A percentile compares a stretch with the other conserved stretches of the same genome.
phyloP scores from a whole-genome alignment of 2,113 vertebrate genomes.

The Nyctereutes procyonoides region DNA sequence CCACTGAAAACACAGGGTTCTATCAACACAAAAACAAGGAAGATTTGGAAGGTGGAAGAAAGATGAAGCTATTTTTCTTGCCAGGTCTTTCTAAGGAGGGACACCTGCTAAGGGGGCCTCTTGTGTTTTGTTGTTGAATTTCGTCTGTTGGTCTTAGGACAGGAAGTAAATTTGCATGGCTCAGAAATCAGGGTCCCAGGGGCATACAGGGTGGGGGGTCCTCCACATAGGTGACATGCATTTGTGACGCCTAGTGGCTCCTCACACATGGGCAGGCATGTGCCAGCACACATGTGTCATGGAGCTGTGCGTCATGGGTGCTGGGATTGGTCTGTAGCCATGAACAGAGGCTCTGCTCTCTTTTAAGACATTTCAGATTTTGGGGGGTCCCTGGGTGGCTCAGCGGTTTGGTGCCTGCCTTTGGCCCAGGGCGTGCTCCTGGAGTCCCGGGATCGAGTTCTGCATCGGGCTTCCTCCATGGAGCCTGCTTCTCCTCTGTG shows the following conservation, averaged over 20 bases:
- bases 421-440: no score
- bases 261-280: background rate
- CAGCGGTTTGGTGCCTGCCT: no score
- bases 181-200: no score
- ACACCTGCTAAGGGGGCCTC: accelerated
- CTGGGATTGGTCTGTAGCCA: no score
- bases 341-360: background rate
- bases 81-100: background rate
- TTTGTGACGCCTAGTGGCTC: no score
- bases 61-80: background rate
- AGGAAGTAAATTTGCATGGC: background rate
- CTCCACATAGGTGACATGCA: no score
- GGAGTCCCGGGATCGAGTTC: no score
- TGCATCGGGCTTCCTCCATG: no score
- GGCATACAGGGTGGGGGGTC: accelerated
- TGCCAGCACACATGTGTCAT: accelerated
- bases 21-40: background rate
- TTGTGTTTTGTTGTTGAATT: background rate
- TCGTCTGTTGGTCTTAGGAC: background rate
- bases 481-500: no score
- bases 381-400: no score
- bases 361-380: background rate
- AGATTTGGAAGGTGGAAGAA: background rate
- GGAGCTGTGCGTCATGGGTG: no score
- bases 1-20: background rate